phyloP scores from a whole-genome alignment of 2,888 invertebrate species.

The Acleris laterana region DNA sequence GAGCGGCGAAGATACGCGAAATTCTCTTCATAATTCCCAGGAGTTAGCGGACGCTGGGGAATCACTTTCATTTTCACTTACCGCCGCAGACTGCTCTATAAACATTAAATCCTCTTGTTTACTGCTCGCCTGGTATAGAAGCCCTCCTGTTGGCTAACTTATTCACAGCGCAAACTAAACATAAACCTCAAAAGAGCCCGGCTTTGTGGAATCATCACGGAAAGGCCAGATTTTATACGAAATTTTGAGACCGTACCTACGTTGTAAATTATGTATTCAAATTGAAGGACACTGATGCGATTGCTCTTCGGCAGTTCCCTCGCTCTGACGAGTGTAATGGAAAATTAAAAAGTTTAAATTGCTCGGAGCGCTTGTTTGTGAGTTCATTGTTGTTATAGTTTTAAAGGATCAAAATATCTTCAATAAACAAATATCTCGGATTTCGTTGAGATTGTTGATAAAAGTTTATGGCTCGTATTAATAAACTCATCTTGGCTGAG shows the following conservation, averaged over 20 bases:
- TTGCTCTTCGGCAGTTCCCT: constrained; percentile 20
- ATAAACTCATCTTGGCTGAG: no score
- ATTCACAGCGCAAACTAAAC: constrained; percentile 68
- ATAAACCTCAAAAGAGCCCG: constrained; percentile 56
- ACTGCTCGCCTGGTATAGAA: constrained; percentile 55
- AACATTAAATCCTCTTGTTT: constrained; percentile 75
- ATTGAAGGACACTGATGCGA: constrained; percentile 49
- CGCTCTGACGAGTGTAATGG: constrained; percentile 40
- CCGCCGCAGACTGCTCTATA: constrained; percentile 68
- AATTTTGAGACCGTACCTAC: constrained; percentile 42
- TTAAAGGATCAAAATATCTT: constrained; percentile 31
- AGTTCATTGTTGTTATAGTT: constrained; percentile 31
- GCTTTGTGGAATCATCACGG: constrained; percentile 51
- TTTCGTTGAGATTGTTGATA: constrained; percentile 2
- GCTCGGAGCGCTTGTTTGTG: constrained; percentile 28
- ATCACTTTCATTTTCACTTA: constrained; percentile 79
- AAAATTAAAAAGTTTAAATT: constrained; percentile 41
- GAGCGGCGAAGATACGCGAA: constrained; percentile 45
- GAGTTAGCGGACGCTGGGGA: constrained; percentile 66
- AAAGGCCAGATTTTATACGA: constrained; percentile 54
- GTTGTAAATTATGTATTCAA: constrained; percentile 59
- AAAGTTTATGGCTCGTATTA: no score
- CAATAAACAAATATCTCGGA: constrained; percentile 20
- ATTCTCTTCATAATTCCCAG: constrained; percentile 63
- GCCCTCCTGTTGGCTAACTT: constrained; percentile 60